Conservation (phyloP, 1,140 invertebrate species). For the Microplitis mediator region DNA sequence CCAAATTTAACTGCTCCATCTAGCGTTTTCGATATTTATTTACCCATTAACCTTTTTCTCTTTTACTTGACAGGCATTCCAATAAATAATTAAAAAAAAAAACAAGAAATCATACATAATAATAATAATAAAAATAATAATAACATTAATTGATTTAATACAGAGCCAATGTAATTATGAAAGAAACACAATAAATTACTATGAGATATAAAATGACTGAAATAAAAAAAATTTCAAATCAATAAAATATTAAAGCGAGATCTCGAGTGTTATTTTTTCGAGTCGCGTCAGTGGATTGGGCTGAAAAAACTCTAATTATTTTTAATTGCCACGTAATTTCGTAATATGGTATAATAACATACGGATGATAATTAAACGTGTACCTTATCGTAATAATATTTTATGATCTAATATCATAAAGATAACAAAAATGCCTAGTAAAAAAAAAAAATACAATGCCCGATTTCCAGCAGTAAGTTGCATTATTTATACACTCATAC, state of each 20-base stretch:
- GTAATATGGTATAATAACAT: not conserved
- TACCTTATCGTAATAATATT: not conserved
- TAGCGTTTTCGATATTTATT: not conserved
- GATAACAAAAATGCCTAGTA: constrained; percentile 78
- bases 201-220: too few relatives aligned
- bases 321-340: not conserved
- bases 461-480: constrained; percentile 90
- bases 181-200: too few relatives aligned
- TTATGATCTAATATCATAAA: not conserved
- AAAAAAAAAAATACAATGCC: constrained; percentile 96
- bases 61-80: not conserved
- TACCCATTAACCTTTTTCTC: not conserved
- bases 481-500: constrained; percentile 47
- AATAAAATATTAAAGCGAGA: too few relatives aligned
- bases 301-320: not conserved
- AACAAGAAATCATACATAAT: not conserved
- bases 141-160: too few relatives aligned
- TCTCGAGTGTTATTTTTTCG: not conserved
- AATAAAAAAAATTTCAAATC: too few relatives aligned
- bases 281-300: not conserved
- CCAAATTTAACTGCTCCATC: not conserved
- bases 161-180: too few relatives aligned
- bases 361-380: not conserved
- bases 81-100: not conserved
- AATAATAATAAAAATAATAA: too few relatives aligned